phyloP scores from a whole-genome alignment of 2,113 vertebrate genomes.

The Syrmaticus mikado region DNA sequence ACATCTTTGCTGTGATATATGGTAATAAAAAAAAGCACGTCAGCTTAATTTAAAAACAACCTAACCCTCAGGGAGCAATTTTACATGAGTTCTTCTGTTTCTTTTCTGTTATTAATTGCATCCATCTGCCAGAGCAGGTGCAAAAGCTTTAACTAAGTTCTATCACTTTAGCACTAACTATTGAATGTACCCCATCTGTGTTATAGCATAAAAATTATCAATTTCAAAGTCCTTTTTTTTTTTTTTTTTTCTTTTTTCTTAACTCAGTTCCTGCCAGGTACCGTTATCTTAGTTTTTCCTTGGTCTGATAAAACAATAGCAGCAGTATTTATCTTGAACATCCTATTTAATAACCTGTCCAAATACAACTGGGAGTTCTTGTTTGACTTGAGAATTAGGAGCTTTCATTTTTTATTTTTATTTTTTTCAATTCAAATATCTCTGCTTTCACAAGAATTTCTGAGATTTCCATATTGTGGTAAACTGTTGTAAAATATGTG shows the following conservation, averaged over 20 bases:
- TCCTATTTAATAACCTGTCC: background rate
- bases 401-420: background rate
- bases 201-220: background rate
- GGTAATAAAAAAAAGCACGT: constrained; percentile 25
- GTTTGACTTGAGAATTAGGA: background rate
- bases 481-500: background rate
- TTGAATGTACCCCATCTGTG: constrained; percentile 48
- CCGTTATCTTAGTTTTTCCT: background rate
- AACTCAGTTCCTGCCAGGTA: background rate
- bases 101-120: constrained; percentile 64
- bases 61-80: constrained; percentile 40
- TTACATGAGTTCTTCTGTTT: constrained; percentile 42
- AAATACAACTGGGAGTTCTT: background rate
- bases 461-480: background rate
- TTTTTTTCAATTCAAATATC: background rate
- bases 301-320: background rate
- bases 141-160: constrained; percentile 55
- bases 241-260: accelerated
- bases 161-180: constrained; percentile 2
- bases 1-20: constrained; percentile 6
- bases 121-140: constrained; percentile 65
- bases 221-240: background rate
- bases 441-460: background rate
- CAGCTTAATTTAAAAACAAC: constrained; percentile 63
- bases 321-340: background rate